A percentile compares a stretch with the other conserved stretches of the same genome.
Conservation (phyloP, 1,140 invertebrate genomes). For the Chlorops oryzae region DNA sequence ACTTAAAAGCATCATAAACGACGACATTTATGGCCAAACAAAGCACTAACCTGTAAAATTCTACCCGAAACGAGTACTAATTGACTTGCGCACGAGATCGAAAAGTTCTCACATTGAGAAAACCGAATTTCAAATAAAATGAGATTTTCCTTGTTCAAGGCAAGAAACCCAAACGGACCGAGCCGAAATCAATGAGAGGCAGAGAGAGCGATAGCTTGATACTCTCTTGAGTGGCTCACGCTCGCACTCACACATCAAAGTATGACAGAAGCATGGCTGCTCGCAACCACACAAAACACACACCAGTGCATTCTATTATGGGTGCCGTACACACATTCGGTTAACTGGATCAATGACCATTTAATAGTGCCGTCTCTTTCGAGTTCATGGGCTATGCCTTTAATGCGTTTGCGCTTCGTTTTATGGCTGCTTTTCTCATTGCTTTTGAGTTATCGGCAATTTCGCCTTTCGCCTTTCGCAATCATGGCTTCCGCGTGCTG, state of each 20-base stretch:
- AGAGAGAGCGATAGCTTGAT: constrained; percentile 12
- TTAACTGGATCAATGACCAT: constrained; percentile 5
- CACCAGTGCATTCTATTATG: background rate
- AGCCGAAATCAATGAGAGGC: constrained; percentile 18
- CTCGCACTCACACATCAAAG: constrained; percentile 12
- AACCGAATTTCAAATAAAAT: no score
- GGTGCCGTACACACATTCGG: no score
- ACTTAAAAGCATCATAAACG: constrained; percentile 45
- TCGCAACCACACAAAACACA: background rate
- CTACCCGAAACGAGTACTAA: background rate
- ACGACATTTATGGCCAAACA: constrained; percentile 38
- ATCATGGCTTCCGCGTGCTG: constrained; percentile 46
- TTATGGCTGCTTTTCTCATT: constrained; percentile 19
- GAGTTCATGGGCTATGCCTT: background rate
- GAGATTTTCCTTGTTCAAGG: no score
- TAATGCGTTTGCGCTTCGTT: constrained; percentile 16
- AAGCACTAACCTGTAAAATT: no score
- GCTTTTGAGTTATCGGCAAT: constrained; percentile 44
- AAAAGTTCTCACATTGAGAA: no score
- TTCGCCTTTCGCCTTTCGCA: constrained; percentile 29
- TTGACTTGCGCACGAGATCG: background rate
- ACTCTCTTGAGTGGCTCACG: constrained; percentile 12
- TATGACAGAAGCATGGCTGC: constrained; percentile 2
- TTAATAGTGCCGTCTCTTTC: constrained; percentile 6
- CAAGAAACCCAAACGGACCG: constrained; percentile 25